Conservation (phyloP, 2,888 invertebrate genomes). For the Nomada fucata region DNA sequence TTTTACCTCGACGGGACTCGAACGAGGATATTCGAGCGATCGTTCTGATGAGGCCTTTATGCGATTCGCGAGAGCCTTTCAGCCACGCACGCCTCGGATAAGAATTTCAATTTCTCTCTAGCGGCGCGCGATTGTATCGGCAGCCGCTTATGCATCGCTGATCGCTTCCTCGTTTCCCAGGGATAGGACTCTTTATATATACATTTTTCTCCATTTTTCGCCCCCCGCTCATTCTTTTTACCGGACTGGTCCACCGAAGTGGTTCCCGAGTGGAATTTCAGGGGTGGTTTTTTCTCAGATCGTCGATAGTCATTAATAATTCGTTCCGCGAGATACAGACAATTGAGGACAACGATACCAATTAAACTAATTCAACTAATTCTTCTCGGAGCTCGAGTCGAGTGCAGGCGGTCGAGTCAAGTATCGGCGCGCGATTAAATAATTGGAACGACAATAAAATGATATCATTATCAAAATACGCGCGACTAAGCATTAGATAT, state of each 20-base stretch:
- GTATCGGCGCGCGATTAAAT: too few relatives aligned
- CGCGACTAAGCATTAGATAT: too few relatives aligned
- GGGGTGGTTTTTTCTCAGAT: too few relatives aligned
- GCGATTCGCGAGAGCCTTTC: slow-evolving; percentile 68
- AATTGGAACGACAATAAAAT: too few relatives aligned
- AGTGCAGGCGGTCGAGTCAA: too few relatives aligned
- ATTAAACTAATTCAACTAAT: too few relatives aligned
- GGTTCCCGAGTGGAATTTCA: not conserved
- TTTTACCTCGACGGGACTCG: slow-evolving; percentile 58
- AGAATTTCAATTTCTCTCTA: slow-evolving; percentile 74
- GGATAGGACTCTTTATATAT: slow-evolving; percentile 44
- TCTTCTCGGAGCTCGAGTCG: too few relatives aligned
- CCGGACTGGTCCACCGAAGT: slow-evolving; percentile 8
- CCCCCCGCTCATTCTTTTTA: slow-evolving; percentile 1
- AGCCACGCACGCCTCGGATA: slow-evolving; percentile 71
- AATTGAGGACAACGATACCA: not conserved
- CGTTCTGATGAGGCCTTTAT: slow-evolving; percentile 74
- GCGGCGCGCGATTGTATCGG: slow-evolving; percentile 60
- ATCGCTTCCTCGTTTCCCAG: slow-evolving; percentile 60
- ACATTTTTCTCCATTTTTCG: not conserved
- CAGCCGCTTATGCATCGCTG: slow-evolving; percentile 64
- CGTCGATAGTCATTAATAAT: not conserved
- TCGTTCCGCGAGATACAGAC: not conserved
- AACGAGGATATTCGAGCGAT: slow-evolving; percentile 73
- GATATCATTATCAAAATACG: too few relatives aligned